Evolutionary conservation across 2,113 vertebrate genomes (phyloP).

Genomic region (Rhinolophus ferrumequinum): DNA sequence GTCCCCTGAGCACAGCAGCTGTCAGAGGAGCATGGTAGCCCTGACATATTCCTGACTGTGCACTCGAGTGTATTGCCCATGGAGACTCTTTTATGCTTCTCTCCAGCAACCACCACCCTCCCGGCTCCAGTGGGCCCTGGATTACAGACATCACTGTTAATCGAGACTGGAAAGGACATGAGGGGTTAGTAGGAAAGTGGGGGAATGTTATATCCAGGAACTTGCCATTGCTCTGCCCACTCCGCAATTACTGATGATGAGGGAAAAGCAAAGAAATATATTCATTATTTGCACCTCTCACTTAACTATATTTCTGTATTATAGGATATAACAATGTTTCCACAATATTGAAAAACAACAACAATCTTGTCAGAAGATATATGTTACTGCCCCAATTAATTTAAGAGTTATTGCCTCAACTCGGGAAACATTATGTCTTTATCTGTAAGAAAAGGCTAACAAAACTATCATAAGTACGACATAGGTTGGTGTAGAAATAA

Average conservation of each 20-base stretch:
- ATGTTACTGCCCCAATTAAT: neutral
- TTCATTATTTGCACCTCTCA: neutral
- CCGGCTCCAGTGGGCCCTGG: fast-evolving
- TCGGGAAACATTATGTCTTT: neutral
- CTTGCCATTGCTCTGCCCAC: neutral
- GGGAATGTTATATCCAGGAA: neutral
- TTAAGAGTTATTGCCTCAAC: neutral
- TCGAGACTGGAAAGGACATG: fast-evolving
- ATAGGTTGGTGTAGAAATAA: neutral
- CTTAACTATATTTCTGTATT: neutral
- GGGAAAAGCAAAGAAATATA: neutral
- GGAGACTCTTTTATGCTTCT: neutral
- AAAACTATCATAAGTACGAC: neutral
- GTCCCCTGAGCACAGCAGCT: neutral
- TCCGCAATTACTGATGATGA: neutral
- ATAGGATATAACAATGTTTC: neutral
- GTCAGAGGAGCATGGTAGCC: fast-evolving
- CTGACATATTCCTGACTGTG: no score
- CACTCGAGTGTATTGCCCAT: fast-evolving
- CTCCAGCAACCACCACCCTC: fast-evolving
- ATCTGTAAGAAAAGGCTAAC: neutral
- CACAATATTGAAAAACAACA: neutral
- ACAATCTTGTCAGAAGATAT: neutral
- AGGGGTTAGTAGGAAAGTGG: fast-evolving
- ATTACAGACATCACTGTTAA: fast-evolving